A percentile compares a stretch with the other conserved stretches of the same genome.
phyloP scores from a whole-genome alignment of 1,140 invertebrate species.

The Temnothorax longispinosus region DNA sequence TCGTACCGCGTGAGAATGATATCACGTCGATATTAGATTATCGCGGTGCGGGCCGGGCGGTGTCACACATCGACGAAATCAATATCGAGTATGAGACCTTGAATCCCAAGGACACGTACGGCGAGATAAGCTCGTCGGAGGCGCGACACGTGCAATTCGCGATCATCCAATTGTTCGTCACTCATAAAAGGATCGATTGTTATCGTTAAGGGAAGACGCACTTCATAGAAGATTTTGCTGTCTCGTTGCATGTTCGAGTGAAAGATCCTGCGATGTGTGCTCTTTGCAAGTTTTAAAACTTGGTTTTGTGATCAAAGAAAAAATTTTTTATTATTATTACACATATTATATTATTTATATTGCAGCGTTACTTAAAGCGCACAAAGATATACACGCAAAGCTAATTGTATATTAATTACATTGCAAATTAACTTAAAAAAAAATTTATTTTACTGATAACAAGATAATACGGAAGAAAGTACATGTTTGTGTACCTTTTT shows the following conservation, averaged over 20 bases:
- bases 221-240: neutral
- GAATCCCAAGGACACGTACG: conserved; percentile 25
- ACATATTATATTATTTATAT: neutral
- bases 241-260: neutral
- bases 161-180: conserved; percentile 34
- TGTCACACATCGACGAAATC: conserved; percentile 34
- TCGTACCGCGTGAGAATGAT: neutral
- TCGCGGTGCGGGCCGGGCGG: conserved; percentile 4
- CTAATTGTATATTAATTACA: neutral
- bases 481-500: neutral
- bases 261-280: neutral
- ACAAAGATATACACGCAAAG: neutral
- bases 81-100: conserved; percentile 37
- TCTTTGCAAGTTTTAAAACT: neutral
- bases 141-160: neutral
- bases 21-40: conserved; percentile 30
- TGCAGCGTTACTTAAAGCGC: neutral
- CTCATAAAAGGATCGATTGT: conserved; percentile 19
- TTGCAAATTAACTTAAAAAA: neutral
- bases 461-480: neutral
- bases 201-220: neutral
- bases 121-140: conserved; percentile 1
- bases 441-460: neutral
- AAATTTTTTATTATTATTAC: neutral
- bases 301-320: neutral